Evolutionary conservation across 2,888 invertebrate species (phyloP).

Genomic region (Lepidonotus clava): DNA sequence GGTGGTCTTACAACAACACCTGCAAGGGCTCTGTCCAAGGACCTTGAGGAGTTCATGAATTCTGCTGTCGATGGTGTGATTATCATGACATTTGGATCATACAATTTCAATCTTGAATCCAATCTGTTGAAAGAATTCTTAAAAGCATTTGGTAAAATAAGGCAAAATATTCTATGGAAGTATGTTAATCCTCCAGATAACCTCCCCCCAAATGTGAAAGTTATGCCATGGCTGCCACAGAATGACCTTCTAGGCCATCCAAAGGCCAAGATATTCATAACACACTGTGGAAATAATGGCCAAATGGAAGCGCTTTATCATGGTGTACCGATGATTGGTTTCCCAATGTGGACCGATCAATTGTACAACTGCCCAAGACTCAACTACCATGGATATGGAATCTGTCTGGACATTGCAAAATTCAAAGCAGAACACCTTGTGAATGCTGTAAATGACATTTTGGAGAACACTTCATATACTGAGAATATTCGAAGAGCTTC

Average conservation of each 20-base stretch:
- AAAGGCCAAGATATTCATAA: constrained; percentile 67
- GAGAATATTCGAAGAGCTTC: constrained; percentile 2
- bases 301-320: constrained; percentile 66
- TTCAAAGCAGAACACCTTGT: neutral
- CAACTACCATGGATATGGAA: constrained; percentile 63
- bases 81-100: no score
- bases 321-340: constrained; percentile 65
- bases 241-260: constrained; percentile 67
- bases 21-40: no score
- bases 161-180: neutral
- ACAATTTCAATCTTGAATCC: no score
- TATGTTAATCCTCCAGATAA: neutral
- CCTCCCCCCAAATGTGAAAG: neutral
- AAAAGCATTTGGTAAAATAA: neutral
- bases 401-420: neutral
- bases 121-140: no score
- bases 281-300: constrained; percentile 68
- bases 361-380: constrained; percentile 62
- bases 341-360: constrained; percentile 65
- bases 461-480: neutral
- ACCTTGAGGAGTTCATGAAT: no score
- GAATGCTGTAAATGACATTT: neutral
- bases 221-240: constrained; percentile 66
- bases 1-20: no score
- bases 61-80: no score